phyloP scores from a whole-genome alignment of 2,888 invertebrate genomes.

The Apodemia mormo region DNA sequence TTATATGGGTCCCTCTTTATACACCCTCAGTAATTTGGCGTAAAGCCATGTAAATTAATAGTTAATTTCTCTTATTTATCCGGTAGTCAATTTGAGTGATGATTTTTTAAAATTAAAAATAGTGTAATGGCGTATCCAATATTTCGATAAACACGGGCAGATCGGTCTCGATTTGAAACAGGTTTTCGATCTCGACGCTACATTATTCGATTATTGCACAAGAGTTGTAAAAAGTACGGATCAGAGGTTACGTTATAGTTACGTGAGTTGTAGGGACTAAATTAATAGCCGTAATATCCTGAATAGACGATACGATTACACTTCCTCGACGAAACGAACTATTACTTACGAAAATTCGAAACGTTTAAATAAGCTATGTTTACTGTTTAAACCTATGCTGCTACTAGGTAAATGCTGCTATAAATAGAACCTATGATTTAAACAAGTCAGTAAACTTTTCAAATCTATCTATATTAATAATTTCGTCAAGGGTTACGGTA shows the following conservation, averaged over 20 bases:
- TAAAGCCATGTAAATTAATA: too few species aligned
- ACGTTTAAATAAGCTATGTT: neutral
- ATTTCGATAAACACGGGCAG: constrained; percentile 29
- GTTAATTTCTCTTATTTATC: too few species aligned
- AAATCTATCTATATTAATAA: too few species aligned
- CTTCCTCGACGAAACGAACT: constrained; percentile 6
- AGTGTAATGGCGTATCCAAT: constrained; percentile 32
- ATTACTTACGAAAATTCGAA: neutral
- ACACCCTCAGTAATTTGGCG: too few species aligned
- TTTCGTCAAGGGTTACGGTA: too few species aligned
- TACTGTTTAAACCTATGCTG: neutral
- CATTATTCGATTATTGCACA: constrained; percentile 44
- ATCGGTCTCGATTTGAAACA: constrained; percentile 40
- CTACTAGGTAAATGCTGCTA: too few species aligned
- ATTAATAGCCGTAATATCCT: constrained; percentile 33
- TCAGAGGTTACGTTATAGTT: constrained; percentile 40
- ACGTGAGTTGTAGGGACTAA: constrained; percentile 30
- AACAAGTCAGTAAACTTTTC: too few species aligned
- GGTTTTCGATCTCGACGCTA: constrained; percentile 41
- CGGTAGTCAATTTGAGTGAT: too few species aligned
- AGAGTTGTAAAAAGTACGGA: constrained; percentile 40
- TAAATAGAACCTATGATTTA: too few species aligned
- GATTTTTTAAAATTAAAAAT: neutral
- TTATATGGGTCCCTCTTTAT: too few species aligned
- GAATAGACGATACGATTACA: constrained; percentile 31